Evolutionary conservation across 2,888 invertebrate genomes (phyloP).

Genomic region (Pseudococcus viburni): DNA sequence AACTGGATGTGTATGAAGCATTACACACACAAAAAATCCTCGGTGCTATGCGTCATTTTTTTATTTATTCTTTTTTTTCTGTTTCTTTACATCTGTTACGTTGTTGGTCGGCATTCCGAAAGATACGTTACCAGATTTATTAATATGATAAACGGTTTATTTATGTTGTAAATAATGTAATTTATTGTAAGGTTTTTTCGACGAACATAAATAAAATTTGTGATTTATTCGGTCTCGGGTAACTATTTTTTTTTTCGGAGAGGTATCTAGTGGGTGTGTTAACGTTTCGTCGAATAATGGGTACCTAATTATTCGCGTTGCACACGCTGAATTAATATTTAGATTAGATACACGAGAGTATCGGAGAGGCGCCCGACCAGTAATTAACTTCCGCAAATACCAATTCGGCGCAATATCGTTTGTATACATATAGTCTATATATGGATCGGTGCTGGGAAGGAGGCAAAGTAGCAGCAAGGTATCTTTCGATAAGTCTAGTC

Average conservation of each 20-base stretch:
- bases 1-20: conserved; percentile 29
- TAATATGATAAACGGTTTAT: conserved; percentile 58
- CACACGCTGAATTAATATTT: conserved; percentile 7
- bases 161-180: conserved; percentile 56
- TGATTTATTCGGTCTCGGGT: conserved; percentile 56
- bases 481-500: no score
- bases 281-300: conserved; percentile 25
- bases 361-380: conserved; percentile 5
- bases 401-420: background rate
- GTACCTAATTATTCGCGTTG: background rate
- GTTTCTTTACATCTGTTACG: conserved; percentile 1
- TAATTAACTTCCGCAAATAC: conserved; percentile 25
- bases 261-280: background rate
- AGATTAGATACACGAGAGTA: background rate
- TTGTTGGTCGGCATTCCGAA: conserved; percentile 25
- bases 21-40: conserved; percentile 4
- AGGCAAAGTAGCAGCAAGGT: background rate
- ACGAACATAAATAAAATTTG: conserved; percentile 48
- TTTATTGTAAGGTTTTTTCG: conserved; percentile 37
- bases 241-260: background rate
- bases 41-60: conserved; percentile 36
- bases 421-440: background rate
- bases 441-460: background rate
- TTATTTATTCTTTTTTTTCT: conserved; percentile 23
- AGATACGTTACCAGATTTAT: conserved; percentile 54